Evolutionary conservation across 2,797 vertebrate species (phyloP).

Genomic region (Neoniphon sammara): DNA sequence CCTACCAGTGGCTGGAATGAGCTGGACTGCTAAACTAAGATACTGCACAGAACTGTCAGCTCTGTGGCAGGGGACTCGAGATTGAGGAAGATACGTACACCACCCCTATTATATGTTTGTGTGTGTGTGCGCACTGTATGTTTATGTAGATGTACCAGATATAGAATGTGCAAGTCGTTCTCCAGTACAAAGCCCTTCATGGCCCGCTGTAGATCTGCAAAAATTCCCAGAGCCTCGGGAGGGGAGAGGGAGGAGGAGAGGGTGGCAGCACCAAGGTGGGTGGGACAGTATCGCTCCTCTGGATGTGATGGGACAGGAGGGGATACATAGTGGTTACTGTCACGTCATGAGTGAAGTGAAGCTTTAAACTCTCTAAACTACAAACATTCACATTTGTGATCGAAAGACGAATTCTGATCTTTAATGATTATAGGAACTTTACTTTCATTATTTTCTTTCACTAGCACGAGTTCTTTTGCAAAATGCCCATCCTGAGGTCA

Average conservation of each 20-base stretch:
- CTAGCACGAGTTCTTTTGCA: too few relatives aligned
- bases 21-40: too few relatives aligned
- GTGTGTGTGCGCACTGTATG: neutral
- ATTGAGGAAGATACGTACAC: too few relatives aligned
- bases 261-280: slow-evolving; percentile 93
- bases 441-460: too few relatives aligned
- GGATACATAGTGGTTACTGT: neutral
- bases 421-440: too few relatives aligned
- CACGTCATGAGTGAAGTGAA: neutral
- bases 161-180: slow-evolving; percentile 96
- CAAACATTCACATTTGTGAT: neutral
- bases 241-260: slow-evolving; percentile 96
- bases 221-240: slow-evolving; percentile 92
- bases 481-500: too few relatives aligned
- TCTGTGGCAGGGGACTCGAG: too few relatives aligned
- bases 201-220: slow-evolving; percentile 96
- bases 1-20: too few relatives aligned
- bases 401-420: too few relatives aligned
- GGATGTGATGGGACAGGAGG: slow-evolving; percentile 32
- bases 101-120: too few relatives aligned
- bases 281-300: slow-evolving; percentile 88
- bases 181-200: slow-evolving; percentile 99
- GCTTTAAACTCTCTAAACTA: neutral
- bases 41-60: too few relatives aligned
- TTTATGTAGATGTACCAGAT: slow-evolving; percentile 83